A percentile compares a stretch with the other conserved stretches of the same genome.
These are phyloP conservation scores for Takifugu flavidus DNA, from an alignment of 2,113 vertebrate genomes.

Conservation along the genomic window DNA sequence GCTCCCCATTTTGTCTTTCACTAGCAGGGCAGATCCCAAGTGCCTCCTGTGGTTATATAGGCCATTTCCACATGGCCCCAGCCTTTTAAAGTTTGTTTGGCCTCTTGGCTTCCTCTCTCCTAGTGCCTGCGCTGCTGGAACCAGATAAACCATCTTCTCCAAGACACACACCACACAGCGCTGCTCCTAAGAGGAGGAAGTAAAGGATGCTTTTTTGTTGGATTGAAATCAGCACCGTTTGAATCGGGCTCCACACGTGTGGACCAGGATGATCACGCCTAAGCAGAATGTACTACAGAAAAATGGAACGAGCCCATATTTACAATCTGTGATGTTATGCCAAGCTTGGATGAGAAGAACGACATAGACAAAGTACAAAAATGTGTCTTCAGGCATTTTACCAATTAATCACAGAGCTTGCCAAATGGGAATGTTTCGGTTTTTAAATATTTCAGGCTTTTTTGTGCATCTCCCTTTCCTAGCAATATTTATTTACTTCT, in stretches of 20 bases:
- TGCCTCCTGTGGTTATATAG: slow-evolving; percentile 63
- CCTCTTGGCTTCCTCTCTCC: slow-evolving; percentile 57
- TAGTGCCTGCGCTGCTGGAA: slow-evolving; percentile 62
- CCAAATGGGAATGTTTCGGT: slow-evolving; percentile 44
- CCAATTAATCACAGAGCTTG: slow-evolving; percentile 50
- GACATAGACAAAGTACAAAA: slow-evolving; percentile 43
- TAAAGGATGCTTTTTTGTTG: slow-evolving; percentile 29
- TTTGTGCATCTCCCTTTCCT: slow-evolving; percentile 36
- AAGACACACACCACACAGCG: slow-evolving; percentile 35
- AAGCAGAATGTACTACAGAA: slow-evolving; percentile 31
- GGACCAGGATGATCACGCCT: slow-evolving; percentile 20
- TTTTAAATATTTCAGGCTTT: slow-evolving; percentile 14
- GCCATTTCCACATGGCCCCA: slow-evolving; percentile 58
- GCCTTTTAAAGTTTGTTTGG: slow-evolving; percentile 60
- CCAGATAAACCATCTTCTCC: slow-evolving; percentile 55
- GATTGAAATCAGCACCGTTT: slow-evolving; percentile 43
- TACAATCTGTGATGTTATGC: slow-evolving; percentile 53
- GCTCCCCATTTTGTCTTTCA: slow-evolving; percentile 50
- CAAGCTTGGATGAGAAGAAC: slow-evolving; percentile 46
- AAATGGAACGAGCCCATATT: slow-evolving; percentile 46
- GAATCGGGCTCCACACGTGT: slow-evolving; percentile 57
- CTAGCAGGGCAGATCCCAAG: slow-evolving; percentile 40
- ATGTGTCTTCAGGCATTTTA: slow-evolving; percentile 43
- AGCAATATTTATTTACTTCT: slow-evolving; percentile 55
- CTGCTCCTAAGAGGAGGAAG: slow-evolving; percentile 31